Conservation (phyloP, 2,113 vertebrate species). For the Solenodon paradoxus region DNA sequence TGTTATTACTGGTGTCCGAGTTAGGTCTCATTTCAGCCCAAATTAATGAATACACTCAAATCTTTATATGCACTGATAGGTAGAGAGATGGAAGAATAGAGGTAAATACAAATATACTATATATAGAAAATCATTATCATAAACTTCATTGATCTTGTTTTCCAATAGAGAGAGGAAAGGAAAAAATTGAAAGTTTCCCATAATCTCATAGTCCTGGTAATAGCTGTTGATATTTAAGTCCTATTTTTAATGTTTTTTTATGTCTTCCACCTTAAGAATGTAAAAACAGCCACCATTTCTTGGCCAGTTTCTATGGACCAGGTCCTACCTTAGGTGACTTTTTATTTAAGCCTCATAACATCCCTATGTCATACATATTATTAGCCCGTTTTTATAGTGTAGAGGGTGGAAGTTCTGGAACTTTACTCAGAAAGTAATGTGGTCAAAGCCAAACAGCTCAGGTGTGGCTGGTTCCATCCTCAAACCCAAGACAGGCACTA, state of each 20-base stretch:
- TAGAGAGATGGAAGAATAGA: not conserved
- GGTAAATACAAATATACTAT: not conserved
- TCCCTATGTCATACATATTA: not conserved
- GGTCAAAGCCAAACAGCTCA: not conserved
- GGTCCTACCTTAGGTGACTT: not conserved
- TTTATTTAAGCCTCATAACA: constrained; percentile 4
- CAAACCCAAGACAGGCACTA: not conserved
- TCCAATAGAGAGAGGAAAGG: constrained; percentile 17
- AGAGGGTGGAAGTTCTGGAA: not conserved
- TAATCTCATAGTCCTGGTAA: not conserved
- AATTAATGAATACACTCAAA: not conserved
- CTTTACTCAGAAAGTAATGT: not conserved
- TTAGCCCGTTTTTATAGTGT: constrained; percentile 11
- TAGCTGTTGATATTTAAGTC: not conserved
- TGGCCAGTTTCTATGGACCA: not conserved
- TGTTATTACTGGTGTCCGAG: not conserved
- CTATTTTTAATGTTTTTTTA: not conserved
- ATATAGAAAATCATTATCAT: not conserved
- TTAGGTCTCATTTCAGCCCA: not conserved
- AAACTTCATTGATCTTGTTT: not conserved
- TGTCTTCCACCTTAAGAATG: not conserved
- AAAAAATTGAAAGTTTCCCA: not conserved
- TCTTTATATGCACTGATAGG: not conserved
- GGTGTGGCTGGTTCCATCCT: not conserved
- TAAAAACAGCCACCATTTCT: not conserved